phyloP scores from a whole-genome alignment of 2,888 invertebrate genomes.

The Caenorhabditis zanzibari region DNA sequence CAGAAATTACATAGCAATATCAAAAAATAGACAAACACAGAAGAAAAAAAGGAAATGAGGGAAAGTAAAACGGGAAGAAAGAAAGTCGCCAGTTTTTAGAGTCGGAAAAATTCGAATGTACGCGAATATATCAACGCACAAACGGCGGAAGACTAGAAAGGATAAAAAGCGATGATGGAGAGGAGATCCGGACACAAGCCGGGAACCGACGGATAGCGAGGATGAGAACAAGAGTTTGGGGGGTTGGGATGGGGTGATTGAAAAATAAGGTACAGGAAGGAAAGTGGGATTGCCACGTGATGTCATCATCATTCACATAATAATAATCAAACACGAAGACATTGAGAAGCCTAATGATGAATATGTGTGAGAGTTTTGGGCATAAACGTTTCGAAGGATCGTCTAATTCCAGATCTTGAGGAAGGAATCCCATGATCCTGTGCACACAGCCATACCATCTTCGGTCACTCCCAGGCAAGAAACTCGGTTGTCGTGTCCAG shows the following conservation, averaged over 20 bases:
- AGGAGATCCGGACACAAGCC: slow-evolving; percentile 46
- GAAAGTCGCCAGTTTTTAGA: slow-evolving; percentile 12
- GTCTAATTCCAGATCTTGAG: slow-evolving; percentile 99
- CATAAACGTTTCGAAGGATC: too few species aligned
- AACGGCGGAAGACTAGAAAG: slow-evolving; percentile 52
- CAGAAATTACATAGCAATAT: slow-evolving; percentile 50
- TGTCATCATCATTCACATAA: slow-evolving; percentile 58
- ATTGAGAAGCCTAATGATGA: slow-evolving; percentile 54
- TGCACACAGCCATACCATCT: slow-evolving; percentile 99
- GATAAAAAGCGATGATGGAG: slow-evolving; percentile 59
- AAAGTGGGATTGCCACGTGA: slow-evolving; percentile 51
- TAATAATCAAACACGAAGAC: slow-evolving; percentile 56
- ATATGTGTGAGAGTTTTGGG: background rate
- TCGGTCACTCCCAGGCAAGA: slow-evolving; percentile 99
- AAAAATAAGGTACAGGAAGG: slow-evolving; percentile 33
- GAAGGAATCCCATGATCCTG: slow-evolving; percentile 99
- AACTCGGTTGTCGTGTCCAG: slow-evolving; percentile 99
- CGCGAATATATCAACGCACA: slow-evolving; percentile 13
- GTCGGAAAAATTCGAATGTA: slow-evolving; percentile 22
- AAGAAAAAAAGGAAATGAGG: slow-evolving; percentile 25
- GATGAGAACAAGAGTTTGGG: slow-evolving; percentile 45
- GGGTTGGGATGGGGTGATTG: background rate
- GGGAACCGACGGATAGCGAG: slow-evolving; percentile 43
- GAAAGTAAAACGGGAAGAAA: slow-evolving; percentile 27
- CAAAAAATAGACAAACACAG: slow-evolving; percentile 41